phyloP scores from a whole-genome alignment of 2,113 vertebrate genomes.

The Asarcornis scutulata region DNA sequence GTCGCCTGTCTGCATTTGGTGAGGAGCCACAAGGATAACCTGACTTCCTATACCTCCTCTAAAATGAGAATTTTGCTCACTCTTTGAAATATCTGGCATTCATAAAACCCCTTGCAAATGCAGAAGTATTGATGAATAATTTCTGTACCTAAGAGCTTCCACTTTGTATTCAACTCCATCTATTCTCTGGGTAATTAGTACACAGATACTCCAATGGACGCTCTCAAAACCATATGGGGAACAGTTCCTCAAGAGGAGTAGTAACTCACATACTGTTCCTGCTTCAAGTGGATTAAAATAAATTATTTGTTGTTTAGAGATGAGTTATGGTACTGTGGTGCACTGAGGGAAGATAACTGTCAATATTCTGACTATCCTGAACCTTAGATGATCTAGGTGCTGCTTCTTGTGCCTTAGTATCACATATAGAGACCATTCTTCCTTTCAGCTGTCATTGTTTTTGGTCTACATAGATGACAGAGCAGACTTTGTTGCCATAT shows the following conservation, averaged over 20 bases:
- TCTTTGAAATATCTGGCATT: background rate
- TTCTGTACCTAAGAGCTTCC: background rate
- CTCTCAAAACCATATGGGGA: background rate
- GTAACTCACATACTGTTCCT: fast-evolving
- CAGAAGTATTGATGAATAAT: background rate
- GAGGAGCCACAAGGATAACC: background rate
- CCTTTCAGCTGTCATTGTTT: background rate
- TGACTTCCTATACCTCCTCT: background rate
- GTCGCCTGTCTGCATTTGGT: background rate
- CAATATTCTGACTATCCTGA: background rate
- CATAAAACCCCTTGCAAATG: background rate
- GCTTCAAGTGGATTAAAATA: background rate
- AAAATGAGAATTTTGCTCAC: background rate
- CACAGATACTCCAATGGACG: background rate
- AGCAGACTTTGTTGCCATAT: background rate
- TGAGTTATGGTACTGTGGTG: background rate
- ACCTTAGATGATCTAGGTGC: background rate
- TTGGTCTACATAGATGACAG: background rate
- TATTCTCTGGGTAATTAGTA: background rate
- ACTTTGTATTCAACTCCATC: background rate
- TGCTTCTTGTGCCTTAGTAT: background rate
- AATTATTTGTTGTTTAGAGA: background rate
- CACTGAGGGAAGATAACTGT: background rate
- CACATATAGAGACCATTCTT: background rate
- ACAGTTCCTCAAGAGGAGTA: background rate